Evolutionary conservation across 2,888 invertebrate genomes (phyloP).

Genomic region (Diplazon laetatorius): DNA sequence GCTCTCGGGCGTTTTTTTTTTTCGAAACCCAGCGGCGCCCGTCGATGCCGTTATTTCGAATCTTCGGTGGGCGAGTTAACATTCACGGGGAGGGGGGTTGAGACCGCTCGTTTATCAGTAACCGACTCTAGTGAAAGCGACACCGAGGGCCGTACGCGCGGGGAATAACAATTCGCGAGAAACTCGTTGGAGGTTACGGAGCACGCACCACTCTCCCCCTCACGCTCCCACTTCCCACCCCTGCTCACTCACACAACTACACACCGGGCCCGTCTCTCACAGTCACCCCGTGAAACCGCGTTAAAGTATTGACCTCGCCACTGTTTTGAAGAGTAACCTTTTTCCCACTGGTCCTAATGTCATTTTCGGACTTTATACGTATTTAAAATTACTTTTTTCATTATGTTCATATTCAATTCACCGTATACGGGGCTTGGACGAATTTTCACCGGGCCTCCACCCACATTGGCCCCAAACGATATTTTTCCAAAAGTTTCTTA

Average conservation of each 20-base stretch:
- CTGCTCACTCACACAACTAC: conserved; percentile 6
- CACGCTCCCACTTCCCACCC: too few relatives aligned
- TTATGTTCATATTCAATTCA: too few relatives aligned
- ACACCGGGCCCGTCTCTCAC: not conserved
- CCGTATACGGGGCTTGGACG: too few relatives aligned
- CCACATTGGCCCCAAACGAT: too few relatives aligned
- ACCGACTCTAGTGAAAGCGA: conserved; percentile 82
- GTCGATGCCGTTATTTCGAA: conserved; percentile 43
- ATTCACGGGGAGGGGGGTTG: conserved; percentile 73
- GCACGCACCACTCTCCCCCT: conserved; percentile 48
- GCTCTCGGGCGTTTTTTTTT: too few relatives aligned
- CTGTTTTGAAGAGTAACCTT: conserved; percentile 46
- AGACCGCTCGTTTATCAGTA: conserved; percentile 82
- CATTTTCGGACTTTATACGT: too few relatives aligned
- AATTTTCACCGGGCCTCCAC: too few relatives aligned
- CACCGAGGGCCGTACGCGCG: conserved; percentile 79
- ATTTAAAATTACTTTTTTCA: too few relatives aligned
- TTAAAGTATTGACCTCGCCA: conserved; percentile 75
- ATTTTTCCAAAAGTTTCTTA: too few relatives aligned
- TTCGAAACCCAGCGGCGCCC: too few relatives aligned
- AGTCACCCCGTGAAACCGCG: conserved; percentile 36
- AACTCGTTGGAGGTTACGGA: conserved; percentile 44
- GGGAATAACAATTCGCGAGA: conserved; percentile 79
- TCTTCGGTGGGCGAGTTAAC: conserved; percentile 77
- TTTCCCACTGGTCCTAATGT: conserved; percentile 65